These are phyloP conservation scores for Centropyge bicolor DNA, from an alignment of 2,797 vertebrate genomes.

Conservation along the genomic window DNA sequence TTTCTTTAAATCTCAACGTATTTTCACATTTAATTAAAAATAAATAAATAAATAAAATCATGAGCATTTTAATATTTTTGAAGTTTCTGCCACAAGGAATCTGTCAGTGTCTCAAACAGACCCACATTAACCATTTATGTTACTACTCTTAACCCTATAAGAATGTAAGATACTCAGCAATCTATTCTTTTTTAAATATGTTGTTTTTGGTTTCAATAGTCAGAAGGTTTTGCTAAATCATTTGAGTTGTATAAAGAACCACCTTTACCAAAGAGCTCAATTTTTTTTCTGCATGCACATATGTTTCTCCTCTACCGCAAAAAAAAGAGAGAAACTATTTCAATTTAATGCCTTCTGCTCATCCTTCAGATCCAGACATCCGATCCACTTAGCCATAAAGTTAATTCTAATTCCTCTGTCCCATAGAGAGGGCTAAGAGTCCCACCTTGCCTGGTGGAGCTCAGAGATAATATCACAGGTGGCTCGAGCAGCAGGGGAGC, in stretches of 20 bases:
- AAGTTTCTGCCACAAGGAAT: background rate
- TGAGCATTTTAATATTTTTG: too few species aligned
- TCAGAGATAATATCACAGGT: slow-evolving; percentile 86
- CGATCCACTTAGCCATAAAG: slow-evolving; percentile 69
- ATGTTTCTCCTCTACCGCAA: slow-evolving; percentile 13
- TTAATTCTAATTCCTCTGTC: slow-evolving; percentile 75
- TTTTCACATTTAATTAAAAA: too few species aligned
- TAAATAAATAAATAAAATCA: too few species aligned
- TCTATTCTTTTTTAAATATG: background rate
- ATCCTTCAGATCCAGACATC: slow-evolving; percentile 54
- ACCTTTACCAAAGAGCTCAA: background rate
- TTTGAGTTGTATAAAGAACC: too few species aligned
- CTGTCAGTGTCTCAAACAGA: too few species aligned
- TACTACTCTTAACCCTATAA: background rate
- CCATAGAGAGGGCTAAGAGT: slow-evolving; percentile 69
- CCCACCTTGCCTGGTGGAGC: slow-evolving; percentile 76
- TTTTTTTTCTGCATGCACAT: slow-evolving; percentile 14
- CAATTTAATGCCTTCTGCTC: slow-evolving; percentile 54
- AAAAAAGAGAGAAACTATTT: slow-evolving; percentile 35
- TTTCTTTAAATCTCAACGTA: too few species aligned
- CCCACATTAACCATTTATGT: background rate
- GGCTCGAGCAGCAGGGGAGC: slow-evolving; percentile 82
- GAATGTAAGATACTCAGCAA: background rate
- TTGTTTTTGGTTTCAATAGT: background rate
- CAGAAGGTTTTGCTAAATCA: background rate